Base-by-base conservation (phyloP, 2,113 vertebrate species). In the Naja naja region DNA sequence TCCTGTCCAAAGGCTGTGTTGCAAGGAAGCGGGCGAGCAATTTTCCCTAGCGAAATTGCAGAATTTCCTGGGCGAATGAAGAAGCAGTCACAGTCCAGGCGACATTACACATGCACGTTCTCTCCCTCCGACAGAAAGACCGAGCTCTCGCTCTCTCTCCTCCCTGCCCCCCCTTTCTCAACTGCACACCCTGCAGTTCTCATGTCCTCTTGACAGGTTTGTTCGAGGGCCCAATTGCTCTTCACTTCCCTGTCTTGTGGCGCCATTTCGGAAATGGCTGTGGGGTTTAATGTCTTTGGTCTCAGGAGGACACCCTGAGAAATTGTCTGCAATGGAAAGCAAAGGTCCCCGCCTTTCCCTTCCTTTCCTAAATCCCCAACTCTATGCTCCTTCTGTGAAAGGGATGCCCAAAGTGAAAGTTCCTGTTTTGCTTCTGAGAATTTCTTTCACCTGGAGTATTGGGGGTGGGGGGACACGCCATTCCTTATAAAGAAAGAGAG, bases 191-290 rank as follows among this genome's bases (percentile, higher is more conserved):
- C n/a, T 81, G 69, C n/a, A 81, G n/a, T 39, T 81, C 34, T 43
- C 74, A 34, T 94, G 94, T 93, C 90, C 94, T 96, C 93, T 97
- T 97, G 97, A 96, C 97, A 97, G 49, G 89, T 96, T 95, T 95
- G 94, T 92, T 88, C 95, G 91, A 96, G 94, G 94, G 95, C 97
- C 96, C 95, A 96, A 98, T 98, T 97, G 97, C 97, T 96, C 97
- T 97, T 97, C 98, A 97, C 97, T 98, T 97, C 96, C 96, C 94
- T 97, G 96, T 95, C 97, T 96, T 88, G 92, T 96, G 98, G 98
- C 98, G 98, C 98, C 98, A 98, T 97, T 95, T 98, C 97, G 97
- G 98, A 98, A 98, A 97, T 98, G 96, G 96, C 96, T 97, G 96
- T 97, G 96, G 94, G 97, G 97, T 96, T 97, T 97, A 98, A 98